Base-by-base conservation (phyloP, 2,888 invertebrate species). In the Pilophorus perplexus region DNA sequence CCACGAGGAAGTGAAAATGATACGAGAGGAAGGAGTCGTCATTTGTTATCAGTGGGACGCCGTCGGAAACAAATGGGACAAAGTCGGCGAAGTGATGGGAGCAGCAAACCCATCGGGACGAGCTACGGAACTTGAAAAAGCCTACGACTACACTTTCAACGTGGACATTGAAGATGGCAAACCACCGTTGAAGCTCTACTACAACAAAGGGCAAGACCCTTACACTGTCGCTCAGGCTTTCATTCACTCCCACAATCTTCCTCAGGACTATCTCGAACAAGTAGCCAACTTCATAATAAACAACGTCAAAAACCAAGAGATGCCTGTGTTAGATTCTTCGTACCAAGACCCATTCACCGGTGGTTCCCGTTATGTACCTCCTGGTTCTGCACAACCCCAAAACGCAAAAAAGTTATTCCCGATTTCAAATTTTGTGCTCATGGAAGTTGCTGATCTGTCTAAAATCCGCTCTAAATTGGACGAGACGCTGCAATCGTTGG, bases 101-200 rank as follows among this genome's bases (percentile, higher is more conserved):
- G 62, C 37, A 12, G 62, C 62, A 1, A 62, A 62, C 33, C 20
- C n/a, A 16, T 25, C 16, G 8, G 59, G 59, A 8, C 20, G n/a
- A 44, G 12, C 42, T n/a, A 33, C 59, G 10, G 44, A 40, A 12
- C 25, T 59, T 12, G 59, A 59, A 59, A 59, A 66, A 18, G 57
- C 57, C 74, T 98, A 95, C 75, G 98, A 98, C 79, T 96, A 85
- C 78, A 95, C 97, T 25, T 97, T 98, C 77, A 88, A 86, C 71
- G 93, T 98, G n/a, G 96, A 96, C 74, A 88, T 97, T 64, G 90
- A 94, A 74, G 95, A 95, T 74, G 92, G 90, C 0, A 85, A 85
- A 52, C 91, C 92, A 0, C 85, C 93, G 0, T 80, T 96, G 16
- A 94, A 97, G 76, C 80, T 98, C 70, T 95, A 96, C 0, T 98